Percentiles rank a stretch among this genome's conserved stretches.
Evolutionary conservation across 2,113 vertebrate genomes (phyloP).

Genomic region (Egretta garzetta): DNA sequence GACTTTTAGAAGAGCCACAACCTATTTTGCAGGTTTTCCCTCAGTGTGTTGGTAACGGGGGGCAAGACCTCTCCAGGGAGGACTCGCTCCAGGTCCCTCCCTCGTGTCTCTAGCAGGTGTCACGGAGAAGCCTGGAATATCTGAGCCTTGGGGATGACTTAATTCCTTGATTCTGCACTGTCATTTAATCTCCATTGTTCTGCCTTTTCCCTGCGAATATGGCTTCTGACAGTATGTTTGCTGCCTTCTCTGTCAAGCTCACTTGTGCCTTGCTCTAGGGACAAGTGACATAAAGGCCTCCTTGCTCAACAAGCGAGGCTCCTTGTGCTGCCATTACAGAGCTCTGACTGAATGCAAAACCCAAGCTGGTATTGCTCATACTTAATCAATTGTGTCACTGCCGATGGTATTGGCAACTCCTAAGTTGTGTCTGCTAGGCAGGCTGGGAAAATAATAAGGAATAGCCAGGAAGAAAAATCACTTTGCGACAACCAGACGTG

Average conservation of each 20-base stretch:
- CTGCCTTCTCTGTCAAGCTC: constrained; percentile 24
- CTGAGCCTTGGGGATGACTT: neutral
- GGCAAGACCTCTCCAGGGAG: neutral
- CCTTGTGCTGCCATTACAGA: constrained; percentile 33
- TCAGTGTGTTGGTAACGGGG: neutral
- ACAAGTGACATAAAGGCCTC: constrained; percentile 40
- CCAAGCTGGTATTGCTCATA: constrained; percentile 41
- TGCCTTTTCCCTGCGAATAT: neutral
- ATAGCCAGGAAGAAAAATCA: constrained; percentile 5
- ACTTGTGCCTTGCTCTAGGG: constrained; percentile 40
- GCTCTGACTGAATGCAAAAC: constrained; percentile 17
- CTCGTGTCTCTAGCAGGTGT: constrained; percentile 9
- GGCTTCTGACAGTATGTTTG: constrained; percentile 45
- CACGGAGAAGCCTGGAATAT: neutral
- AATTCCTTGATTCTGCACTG: constrained; percentile 30
- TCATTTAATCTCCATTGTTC: constrained; percentile 29
- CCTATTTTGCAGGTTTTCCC: neutral
- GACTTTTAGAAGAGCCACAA: neutral
- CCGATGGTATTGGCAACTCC: neutral
- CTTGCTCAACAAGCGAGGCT: neutral
- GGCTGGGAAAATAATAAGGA: constrained; percentile 3
- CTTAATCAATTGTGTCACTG: constrained; percentile 39
- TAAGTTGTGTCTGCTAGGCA: neutral
- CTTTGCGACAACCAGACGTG: neutral
- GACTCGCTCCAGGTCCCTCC: neutral